Evolutionary conservation across 2,888 invertebrate genomes (phyloP), one percentile per base, ranked within the genome.

Genomic region (Nysson spinosus): DNA sequence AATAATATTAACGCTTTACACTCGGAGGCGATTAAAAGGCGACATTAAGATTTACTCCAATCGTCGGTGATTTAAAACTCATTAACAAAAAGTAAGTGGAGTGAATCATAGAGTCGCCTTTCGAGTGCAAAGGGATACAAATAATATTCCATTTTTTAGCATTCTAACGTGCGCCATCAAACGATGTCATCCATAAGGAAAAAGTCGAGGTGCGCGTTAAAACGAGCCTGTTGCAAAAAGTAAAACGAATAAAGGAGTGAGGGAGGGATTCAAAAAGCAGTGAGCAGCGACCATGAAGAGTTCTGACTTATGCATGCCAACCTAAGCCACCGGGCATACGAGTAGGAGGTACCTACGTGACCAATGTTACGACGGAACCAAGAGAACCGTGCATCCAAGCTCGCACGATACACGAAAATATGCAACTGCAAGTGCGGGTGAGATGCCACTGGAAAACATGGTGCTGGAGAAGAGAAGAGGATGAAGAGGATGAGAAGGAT

Each of bases 251-350:
- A n/a, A 16, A 34, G n/a, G n/a, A 17, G 14, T 32, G 5, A 19
- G 20, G 22, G 11, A 12, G 20, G n/a, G 40, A 42, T 17, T 26
- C 6, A 5, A 43, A 46, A 19, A 28, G 28, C 30, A 17, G 32
- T 5, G 9, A 44, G 7, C 50, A 12, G 9, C 26, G 32, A 34
- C 37, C 35, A 26, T 35, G n/a, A n/a, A 17, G 34, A 17, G 32
- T 54, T 66, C 73, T 80, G 80, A 82, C 82, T 81, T 81, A 81
- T 82, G 81, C 77, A 82, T 80, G 78, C 61, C 69, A 61, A 57
- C 47, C 58, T 54, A 52, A 68, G 77, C 75, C 71, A 69, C 64
- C 69, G 77, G 80, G 75, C 69, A 69, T 73, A 67, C 68, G 60
- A 69, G n/a, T n/a, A n/a, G n/a, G n/a, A 47, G 64, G 67, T 64